Base-by-base conservation (phyloP, 2,113 vertebrate species). In the Mohoua ochrocephala region DNA sequence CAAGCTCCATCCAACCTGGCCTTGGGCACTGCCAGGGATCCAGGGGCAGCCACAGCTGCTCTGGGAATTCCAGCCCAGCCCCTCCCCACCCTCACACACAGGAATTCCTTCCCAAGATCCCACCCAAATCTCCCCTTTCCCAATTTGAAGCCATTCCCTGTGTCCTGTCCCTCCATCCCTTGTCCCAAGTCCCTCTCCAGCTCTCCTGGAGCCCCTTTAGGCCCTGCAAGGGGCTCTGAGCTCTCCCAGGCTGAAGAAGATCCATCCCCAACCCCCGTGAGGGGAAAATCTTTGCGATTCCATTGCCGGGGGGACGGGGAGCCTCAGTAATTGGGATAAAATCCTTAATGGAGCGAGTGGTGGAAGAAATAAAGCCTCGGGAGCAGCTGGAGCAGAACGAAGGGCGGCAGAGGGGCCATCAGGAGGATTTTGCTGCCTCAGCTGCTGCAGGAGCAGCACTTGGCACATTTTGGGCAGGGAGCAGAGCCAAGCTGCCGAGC, bases 261-360 rank as follows among this genome's bases (percentile, higher is more conserved):
- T 26, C 18, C 53, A 57, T 22, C 17, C 27, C 28, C 44, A 47
- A 0, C 2, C 20, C 61, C 57, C 5, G 1, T 0, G 2, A 60
- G 17, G 1, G 1, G n/a, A 22, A 33, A 50, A 64, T 11, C 45
- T 45, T 1, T 5, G 37, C 28, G 44, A 28, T 82, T 20, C 22
- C 8, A 0, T 21, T 41, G 23, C 27, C 45, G 26, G 26, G 31
- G 63, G 54, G 3, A 45, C 0, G 0, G 13, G 5, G n/a, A 22
- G 31, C 23, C 12, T 4, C 26, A 17, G 13, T 4, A 50, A 75
- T 39, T 33, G 31, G 84, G 45, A 33, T 30, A 53, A 83, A 56
- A 61, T 19, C 80, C 39, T 28, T 22, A 24, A 65, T 0, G 60
- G 42, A 60, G 54, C 23, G 31, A 63, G 33, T 0, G 1, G 30